Conservation (phyloP, 35 echinoderm and acorn worm genomes). For the Acanthaster planci region DNA sequence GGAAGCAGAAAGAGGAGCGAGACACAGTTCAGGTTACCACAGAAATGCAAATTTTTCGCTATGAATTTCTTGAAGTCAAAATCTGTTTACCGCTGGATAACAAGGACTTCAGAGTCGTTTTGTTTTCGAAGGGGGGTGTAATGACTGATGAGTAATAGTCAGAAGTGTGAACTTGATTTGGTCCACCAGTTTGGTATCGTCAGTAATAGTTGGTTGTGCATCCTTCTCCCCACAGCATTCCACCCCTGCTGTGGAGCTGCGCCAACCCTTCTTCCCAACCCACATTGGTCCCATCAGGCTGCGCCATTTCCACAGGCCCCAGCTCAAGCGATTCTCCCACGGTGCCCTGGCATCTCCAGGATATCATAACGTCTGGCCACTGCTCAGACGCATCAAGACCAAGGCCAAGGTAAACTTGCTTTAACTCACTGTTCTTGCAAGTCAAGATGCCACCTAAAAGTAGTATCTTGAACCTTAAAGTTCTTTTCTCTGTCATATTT, state of each 20-base stretch:
- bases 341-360: slow-evolving; percentile 73
- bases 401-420: slow-evolving; percentile 88
- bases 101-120: too few species aligned
- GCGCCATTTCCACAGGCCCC: slow-evolving; percentile 71
- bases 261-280: slow-evolving; percentile 98
- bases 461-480: too few species aligned
- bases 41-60: too few species aligned
- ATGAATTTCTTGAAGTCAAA: too few species aligned
- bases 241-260: slow-evolving; percentile 81
- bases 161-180: too few species aligned
- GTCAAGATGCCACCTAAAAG: too few species aligned
- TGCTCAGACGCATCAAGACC: slow-evolving; percentile 80
- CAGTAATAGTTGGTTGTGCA: not conserved
- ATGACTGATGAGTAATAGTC: too few species aligned
- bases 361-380: slow-evolving; percentile 74
- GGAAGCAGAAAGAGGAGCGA: too few species aligned
- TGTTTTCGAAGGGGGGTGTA: too few species aligned
- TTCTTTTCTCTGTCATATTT: too few species aligned
- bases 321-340: slow-evolving; percentile 78
- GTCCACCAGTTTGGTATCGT: not conserved
- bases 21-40: too few species aligned
- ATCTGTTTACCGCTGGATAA: too few species aligned
- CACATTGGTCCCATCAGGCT: slow-evolving; percentile 93
- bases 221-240: slow-evolving; percentile 70
- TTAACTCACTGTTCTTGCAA: not conserved